Conservation (phyloP, 2,113 vertebrate species). For the Fregata magnificens region DNA sequence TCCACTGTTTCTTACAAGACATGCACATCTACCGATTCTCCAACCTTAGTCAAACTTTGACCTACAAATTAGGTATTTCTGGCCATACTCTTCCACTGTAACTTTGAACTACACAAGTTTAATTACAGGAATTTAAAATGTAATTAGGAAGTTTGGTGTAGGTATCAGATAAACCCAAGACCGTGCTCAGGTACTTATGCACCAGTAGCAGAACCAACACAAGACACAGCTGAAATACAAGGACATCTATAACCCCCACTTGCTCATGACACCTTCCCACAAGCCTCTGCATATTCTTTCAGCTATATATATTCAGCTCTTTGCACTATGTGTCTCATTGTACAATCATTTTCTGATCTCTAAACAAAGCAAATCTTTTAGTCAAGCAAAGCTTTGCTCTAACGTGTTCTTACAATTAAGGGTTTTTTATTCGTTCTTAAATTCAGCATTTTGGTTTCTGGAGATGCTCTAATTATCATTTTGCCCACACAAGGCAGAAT, state of each 20-base stretch:
- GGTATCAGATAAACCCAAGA: not conserved
- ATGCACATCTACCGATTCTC: not conserved
- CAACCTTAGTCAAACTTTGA: not conserved
- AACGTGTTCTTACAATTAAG: not conserved
- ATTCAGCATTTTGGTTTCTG: not conserved
- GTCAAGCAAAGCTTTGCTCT: not conserved
- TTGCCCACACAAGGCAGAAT: not conserved
- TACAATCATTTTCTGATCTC: not conserved
- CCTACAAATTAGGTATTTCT: not conserved
- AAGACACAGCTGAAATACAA: not conserved
- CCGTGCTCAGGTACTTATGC: not conserved
- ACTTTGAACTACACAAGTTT: not conserved
- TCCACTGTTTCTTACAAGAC: not conserved
- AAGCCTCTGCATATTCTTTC: not conserved
- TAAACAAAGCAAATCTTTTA: not conserved
- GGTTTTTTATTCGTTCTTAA: not conserved
- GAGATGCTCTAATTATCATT: not conserved
- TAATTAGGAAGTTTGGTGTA: not conserved
- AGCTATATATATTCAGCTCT: not conserved
- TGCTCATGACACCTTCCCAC: not conserved
- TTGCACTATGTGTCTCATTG: not conserved
- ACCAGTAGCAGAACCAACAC: not conserved
- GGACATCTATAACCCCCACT: not conserved
- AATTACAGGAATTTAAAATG: not conserved
- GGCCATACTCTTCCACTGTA: not conserved